Conservation (phyloP, 2,797 vertebrate genomes). For the Halcyon chelicuti region DNA sequence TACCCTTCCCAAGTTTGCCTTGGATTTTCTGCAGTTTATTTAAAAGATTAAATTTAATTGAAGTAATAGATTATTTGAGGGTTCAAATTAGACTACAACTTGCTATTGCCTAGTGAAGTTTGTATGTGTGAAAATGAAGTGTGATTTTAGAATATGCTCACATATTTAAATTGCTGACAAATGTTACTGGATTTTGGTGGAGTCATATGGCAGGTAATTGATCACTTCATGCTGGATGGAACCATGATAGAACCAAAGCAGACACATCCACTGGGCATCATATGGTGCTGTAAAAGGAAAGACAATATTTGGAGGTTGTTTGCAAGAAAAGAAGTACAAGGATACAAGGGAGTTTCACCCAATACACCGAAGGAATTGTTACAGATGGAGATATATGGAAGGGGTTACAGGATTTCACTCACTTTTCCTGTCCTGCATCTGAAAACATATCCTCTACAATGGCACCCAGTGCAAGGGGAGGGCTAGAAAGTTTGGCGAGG, state of each 20-base stretch:
- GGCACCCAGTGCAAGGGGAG: background rate
- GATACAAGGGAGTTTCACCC: background rate
- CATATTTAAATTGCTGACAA: background rate
- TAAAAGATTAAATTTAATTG: slow-evolving; percentile 29
- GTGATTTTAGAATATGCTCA: background rate
- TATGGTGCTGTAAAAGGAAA: background rate
- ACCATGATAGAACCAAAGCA: background rate
- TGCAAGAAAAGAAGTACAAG: background rate
- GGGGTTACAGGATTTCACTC: background rate
- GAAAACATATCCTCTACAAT: background rate
- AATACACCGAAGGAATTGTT: background rate
- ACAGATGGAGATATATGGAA: background rate
- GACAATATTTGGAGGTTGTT: background rate
- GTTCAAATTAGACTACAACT: background rate
- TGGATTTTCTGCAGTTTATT: background rate
- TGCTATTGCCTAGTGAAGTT: background rate
- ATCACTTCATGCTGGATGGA: background rate
- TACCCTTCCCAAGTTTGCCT: background rate
- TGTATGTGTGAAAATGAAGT: background rate
- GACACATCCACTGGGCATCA: background rate
- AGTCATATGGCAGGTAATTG: background rate
- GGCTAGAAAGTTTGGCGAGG: background rate
- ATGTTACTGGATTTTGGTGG: background rate
- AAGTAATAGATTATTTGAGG: background rate
- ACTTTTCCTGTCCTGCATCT: background rate